Evolutionary conservation across 1,140 invertebrate species (phyloP), one percentile per base, ranked within the genome.

Genomic region (Parasteatoda tepidariorum): DNA sequence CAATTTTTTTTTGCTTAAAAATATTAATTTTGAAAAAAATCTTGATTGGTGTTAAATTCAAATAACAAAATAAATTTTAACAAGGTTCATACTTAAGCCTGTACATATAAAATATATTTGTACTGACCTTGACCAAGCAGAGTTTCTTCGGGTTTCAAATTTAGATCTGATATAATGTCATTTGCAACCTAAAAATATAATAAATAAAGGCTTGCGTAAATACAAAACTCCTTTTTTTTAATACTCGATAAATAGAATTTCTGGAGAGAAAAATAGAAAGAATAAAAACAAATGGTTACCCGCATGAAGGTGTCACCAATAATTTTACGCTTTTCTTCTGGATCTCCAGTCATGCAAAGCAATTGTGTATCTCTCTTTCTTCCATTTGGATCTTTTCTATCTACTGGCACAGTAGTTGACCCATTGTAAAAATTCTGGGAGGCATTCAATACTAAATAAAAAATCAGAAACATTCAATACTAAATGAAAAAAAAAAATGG

Each of bases 261-360:
- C n/a, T n/a, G n/a, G n/a, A n/a, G n/a, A 68, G 34, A 11, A 1
- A 18, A n/a, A 70, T 24, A 48, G 24, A 9, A 4, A 57, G 7
- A 59, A 59, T 9, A 26, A 59, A 48, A 24, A 67, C 13, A 67
- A 24, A 33, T 38, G 86, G 87, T 71, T 87, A 92, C 92, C 88
- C 93, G 93, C 83, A 99, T 96, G 90, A 99, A 99, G 74, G 98
- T 96, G 90, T 99, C 98, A 31, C 98, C 98, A 87, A 99, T 99
- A 86, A 99, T 99, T 91, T 97, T 97, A 66, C 98, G 92, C 88
- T 99, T 99, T 87, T 99, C 96, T 90, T 99, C 98, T 0, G 98
- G 98, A 89, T 94, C 93, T 0, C 93, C 92, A 2, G 95, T 94
- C 87, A 94, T 93, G 87, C 95, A 97, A 5, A 99, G 90, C 90